These are phyloP conservation scores for Electrophaes corylata DNA, from an alignment of 2,888 invertebrate species.

Conservation along the genomic window DNA sequence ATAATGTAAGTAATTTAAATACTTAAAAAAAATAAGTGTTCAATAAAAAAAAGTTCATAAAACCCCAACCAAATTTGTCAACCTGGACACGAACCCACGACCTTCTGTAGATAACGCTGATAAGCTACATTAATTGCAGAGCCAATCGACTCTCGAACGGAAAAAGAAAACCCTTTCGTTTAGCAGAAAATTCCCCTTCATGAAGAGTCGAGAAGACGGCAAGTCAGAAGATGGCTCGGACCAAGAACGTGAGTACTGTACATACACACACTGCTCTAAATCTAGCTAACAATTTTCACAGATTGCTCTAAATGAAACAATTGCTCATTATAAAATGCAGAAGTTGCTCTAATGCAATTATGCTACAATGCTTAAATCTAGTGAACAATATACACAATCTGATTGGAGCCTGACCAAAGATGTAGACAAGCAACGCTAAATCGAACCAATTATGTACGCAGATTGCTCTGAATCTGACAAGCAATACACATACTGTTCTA, in stretches of 20 bases:
- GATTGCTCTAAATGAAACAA: background rate
- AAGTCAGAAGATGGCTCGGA: constrained; percentile 98
- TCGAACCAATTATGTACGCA: background rate
- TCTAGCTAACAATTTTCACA: background rate
- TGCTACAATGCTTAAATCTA: no score
- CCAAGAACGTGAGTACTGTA: constrained; percentile 95
- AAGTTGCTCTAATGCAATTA: no score
- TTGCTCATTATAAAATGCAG: no score
- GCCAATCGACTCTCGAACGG: constrained; percentile 97
- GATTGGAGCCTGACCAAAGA: background rate
- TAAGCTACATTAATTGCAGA: constrained; percentile 51
- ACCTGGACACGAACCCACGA: background rate
- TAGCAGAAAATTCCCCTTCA: constrained; percentile 99
- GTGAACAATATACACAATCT: background rate
- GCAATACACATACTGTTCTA: no score
- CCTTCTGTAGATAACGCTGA: background rate
- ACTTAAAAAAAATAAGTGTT: background rate
- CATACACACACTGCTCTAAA: background rate
- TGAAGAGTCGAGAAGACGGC: constrained; percentile 99
- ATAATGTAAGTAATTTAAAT: background rate
- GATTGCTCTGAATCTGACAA: background rate
- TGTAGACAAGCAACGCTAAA: background rate
- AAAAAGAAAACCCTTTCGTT: constrained; percentile 99
- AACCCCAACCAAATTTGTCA: no score
- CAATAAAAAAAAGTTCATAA: background rate